Evolutionary conservation across 2,113 vertebrate genomes (phyloP).

Genomic region (Gobio gobio): DNA sequence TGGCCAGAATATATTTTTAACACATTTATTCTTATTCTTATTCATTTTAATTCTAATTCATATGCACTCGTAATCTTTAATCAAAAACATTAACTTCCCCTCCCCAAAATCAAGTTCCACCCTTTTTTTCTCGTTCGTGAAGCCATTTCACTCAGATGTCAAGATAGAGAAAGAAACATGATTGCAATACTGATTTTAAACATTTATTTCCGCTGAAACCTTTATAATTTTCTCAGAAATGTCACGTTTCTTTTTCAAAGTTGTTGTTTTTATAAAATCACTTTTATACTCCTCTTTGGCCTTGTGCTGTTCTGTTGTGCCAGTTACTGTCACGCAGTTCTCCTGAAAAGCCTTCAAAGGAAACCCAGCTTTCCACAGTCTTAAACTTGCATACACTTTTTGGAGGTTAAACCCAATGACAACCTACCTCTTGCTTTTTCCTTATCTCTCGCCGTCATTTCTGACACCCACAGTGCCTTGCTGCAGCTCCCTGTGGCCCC

Average conservation of each 20-base stretch:
- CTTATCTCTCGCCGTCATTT: constrained; percentile 55
- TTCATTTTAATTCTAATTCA: background rate
- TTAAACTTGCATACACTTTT: constrained; percentile 45
- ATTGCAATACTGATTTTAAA: background rate
- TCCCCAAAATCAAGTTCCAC: no score
- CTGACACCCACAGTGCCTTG: constrained; percentile 52
- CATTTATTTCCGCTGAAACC: background rate
- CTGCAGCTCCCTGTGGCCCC: constrained; percentile 44
- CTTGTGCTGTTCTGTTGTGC: background rate
- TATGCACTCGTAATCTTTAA: background rate
- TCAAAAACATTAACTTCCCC: background rate
- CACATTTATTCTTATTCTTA: no score
- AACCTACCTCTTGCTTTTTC: constrained; percentile 29
- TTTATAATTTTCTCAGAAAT: background rate
- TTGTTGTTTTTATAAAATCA: background rate
- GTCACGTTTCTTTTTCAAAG: background rate
- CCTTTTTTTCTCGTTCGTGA: background rate
- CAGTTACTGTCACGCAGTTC: background rate
- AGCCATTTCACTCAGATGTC: background rate
- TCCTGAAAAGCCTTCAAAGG: constrained; percentile 19
- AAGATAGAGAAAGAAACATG: background rate
- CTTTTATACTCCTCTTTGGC: background rate
- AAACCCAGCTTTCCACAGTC: constrained; percentile 11
- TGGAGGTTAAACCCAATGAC: constrained; percentile 46
- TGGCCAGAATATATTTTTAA: no score